Evolutionary conservation across 2,888 invertebrate species (phyloP), one percentile per base, ranked within the genome.

Genomic region (Stegana nigrithorax): DNA sequence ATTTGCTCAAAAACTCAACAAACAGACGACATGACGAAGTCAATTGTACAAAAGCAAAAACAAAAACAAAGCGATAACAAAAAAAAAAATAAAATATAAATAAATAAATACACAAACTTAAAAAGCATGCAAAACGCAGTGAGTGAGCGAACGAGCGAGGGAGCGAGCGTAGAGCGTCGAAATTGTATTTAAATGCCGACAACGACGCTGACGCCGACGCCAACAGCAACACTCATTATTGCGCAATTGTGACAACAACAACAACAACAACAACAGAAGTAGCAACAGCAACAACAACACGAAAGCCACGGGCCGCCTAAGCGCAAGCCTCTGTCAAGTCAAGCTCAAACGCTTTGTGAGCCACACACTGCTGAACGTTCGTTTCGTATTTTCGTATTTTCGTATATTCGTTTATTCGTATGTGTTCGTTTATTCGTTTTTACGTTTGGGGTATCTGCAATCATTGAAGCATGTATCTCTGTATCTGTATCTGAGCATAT

Each of bases 171-270:
- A 21, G 57, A 57, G 60, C 53, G 50, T 45, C 64, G 59, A 62
- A 65, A 68, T n/a, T n/a, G n/a, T n/a, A n/a, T n/a, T n/a, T n/a
- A n/a, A n/a, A n/a, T n/a, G n/a, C 63, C 45, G 50, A 27, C 58
- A 29, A 61, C n/a, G 50, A 56, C 47, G 47, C 53, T 50, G 25
- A 45, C 19, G 27, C 59, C 44, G 47, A 45, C 44, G 51, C n/a
- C n/a, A n/a, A n/a, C n/a, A n/a, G n/a, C n/a, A n/a, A n/a, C 68
- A 63, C 68, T 62, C 32, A 44, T 63, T 75, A 80, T 77, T 81
- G 80, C 80, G 81, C 76, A 80, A 80, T 73, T 81, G 70, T 65
- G 51, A 65, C 67, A 69, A 60, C 60, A 51, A 47, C 66, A 67
- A 64, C 67, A 71, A 62, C 66, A 65, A 63, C 67, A 67, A 36